A percentile compares a stretch with the other conserved stretches of the same genome.
These are phyloP conservation scores for Echinops telfairi DNA, from an alignment of 2,113 vertebrate genomes.

Conservation along the genomic window DNA sequence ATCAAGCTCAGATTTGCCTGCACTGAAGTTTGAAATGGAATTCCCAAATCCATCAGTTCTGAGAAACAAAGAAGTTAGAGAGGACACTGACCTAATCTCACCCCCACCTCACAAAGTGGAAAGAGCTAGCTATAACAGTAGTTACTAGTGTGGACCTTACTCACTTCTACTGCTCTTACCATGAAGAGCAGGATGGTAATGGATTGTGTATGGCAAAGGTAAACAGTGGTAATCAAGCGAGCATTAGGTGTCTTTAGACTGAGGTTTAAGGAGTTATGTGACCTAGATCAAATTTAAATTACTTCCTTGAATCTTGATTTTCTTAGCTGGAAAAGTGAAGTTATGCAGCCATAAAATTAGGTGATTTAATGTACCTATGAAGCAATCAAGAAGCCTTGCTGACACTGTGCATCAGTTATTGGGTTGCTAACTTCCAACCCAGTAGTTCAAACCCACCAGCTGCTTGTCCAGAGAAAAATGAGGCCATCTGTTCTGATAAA, in stretches of 20 bases:
- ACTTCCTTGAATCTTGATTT: neutral
- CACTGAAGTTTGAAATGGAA: constrained; percentile 29
- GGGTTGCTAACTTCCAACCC: too few species aligned
- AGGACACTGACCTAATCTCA: neutral
- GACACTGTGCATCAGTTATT: too few species aligned
- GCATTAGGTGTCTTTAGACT: neutral
- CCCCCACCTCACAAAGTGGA: neutral
- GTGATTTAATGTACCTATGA: neutral
- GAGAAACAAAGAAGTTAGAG: constrained; percentile 54
- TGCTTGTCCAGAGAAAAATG: too few species aligned
- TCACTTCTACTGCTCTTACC: neutral
- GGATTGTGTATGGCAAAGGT: neutral
- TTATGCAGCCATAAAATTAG: neutral
- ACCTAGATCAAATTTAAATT: neutral
- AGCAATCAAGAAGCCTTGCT: too few species aligned
- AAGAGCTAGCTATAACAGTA: neutral
- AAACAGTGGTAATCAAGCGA: too few species aligned
- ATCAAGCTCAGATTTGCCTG: constrained; percentile 42
- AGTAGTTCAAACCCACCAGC: too few species aligned
- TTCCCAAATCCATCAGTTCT: constrained; percentile 22
- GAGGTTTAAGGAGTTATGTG: neutral
- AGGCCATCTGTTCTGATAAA: too few species aligned
- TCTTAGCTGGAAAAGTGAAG: neutral
- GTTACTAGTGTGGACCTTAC: neutral
- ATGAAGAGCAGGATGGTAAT: accelerated